Base-by-base conservation (phyloP, 1,140 invertebrate genomes). In the Parapsyche elsis region DNA sequence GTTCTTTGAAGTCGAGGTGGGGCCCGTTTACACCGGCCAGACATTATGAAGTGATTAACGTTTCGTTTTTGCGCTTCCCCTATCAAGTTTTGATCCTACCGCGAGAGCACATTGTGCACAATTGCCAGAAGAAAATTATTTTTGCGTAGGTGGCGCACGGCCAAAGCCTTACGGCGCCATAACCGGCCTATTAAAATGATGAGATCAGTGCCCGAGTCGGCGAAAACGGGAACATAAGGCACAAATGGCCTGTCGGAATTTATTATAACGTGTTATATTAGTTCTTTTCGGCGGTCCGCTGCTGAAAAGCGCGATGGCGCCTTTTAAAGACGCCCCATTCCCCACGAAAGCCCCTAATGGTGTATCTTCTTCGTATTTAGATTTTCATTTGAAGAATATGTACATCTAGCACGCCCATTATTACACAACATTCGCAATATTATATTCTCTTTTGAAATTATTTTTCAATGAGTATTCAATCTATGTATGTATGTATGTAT, bases 231-330 rank as follows among this genome's bases (percentile, higher is more conserved):
- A 23, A 10, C 64, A 67, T 67, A 67, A 67, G 64, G 64, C 19
- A 21, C 21, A 67, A 67, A 67, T 67, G 64, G 64, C 64, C 64
- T 23, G 64, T 67, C 64, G 23, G 64, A 67, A 67, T 67, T 67
- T 67, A 67, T 67, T 67, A 67, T 67, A 23, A 67, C 64, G 24
- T 67, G 24, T 67, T 67, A 67, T 67, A 67, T 67, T 23, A 67
- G 64, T 67, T 67, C 24, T 67, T 67, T 67, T 19, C 64, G 21
- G 19, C 64, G 16, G 49, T 12, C 49, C 49, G 49, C 2, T 38
- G 30, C 30, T 38, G 30, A 38, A 38, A 38, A 38, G 49, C 49
- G 49, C 49, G 49, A 53, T 53, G 49, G 12, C 16, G 49, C 12
- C 16, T 53, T 53, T 53, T 38, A 7, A 38, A 38, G 30, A 38